phyloP scores from a whole-genome alignment of 2,113 vertebrate species.

The Chlorodrepanis virens region DNA sequence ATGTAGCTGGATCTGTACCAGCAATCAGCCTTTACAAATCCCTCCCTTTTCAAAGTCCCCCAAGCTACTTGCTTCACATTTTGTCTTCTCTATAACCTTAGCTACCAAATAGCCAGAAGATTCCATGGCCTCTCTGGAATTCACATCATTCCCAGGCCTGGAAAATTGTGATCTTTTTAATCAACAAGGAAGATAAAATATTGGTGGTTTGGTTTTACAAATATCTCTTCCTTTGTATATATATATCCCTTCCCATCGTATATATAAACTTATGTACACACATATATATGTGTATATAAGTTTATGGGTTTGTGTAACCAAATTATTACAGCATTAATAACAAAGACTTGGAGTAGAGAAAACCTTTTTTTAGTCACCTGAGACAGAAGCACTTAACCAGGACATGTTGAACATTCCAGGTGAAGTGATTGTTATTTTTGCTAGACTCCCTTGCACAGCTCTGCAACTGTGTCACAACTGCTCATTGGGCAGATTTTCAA shows the following conservation, averaged over 20 bases:
- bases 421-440: background rate
- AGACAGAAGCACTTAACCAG: background rate
- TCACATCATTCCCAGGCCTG: background rate
- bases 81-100: constrained; percentile 20
- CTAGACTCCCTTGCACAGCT: background rate
- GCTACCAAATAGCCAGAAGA: background rate
- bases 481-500: background rate
- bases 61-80: background rate
- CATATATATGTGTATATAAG: background rate
- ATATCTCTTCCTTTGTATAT: background rate
- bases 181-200: background rate
- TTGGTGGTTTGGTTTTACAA: background rate
- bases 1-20: constrained; percentile 29
- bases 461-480: background rate
- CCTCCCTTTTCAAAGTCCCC: constrained; percentile 14
- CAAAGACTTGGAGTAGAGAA: background rate
- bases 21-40: constrained; percentile 39
- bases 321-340: background rate
- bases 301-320: background rate
- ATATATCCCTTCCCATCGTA: background rate
- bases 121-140: background rate
- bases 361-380: background rate
- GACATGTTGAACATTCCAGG: background rate
- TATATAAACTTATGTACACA: background rate
- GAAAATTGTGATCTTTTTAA: background rate